Percentiles rank a stretch among this genome's conserved stretches.
These are phyloP conservation scores for Neocrepidodera transversa DNA, from an alignment of 2,888 invertebrate species.

Conservation along the genomic window DNA sequence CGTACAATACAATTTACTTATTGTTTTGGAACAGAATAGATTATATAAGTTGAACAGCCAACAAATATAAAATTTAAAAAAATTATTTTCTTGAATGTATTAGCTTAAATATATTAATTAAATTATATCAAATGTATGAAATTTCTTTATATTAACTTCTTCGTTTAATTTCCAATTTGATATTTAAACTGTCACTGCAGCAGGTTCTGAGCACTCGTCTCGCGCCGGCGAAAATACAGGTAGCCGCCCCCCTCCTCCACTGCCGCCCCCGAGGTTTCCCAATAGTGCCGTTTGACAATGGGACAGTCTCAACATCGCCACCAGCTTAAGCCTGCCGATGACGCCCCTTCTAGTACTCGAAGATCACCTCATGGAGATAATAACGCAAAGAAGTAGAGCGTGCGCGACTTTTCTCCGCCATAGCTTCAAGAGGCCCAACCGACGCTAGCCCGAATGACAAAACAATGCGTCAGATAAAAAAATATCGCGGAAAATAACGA, in stretches of 20 bases:
- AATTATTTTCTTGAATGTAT: too few species aligned
- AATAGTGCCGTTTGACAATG: slow-evolving; percentile 84
- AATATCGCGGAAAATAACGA: slow-evolving; percentile 6
- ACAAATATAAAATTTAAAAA: too few species aligned
- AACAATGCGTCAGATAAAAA: slow-evolving; percentile 5
- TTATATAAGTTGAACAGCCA: too few species aligned
- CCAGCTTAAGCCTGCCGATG: slow-evolving; percentile 59
- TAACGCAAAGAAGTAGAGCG: slow-evolving; percentile 67
- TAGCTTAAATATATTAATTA: too few species aligned
- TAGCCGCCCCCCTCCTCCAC: slow-evolving; percentile 78
- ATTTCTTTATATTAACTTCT: too few species aligned
- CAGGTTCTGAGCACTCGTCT: slow-evolving; percentile 90
- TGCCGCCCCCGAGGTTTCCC: slow-evolving; percentile 81
- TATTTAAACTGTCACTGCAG: slow-evolving; percentile 56
- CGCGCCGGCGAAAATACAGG: slow-evolving; percentile 75
- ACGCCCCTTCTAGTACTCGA: slow-evolving; percentile 63
- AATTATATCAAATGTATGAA: too few species aligned
- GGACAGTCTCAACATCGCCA: slow-evolving; percentile 69
- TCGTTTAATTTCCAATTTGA: too few species aligned
- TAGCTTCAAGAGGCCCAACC: slow-evolving; percentile 65
- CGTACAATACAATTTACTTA: too few species aligned
- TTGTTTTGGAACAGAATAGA: too few species aligned
- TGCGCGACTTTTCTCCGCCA: slow-evolving; percentile 73
- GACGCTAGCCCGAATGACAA: slow-evolving; percentile 23
- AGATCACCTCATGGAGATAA: slow-evolving; percentile 68